These are phyloP conservation scores for Phyllopteryx taeniolatus DNA, from an alignment of 2,113 vertebrate genomes.

Conservation along the genomic window DNA sequence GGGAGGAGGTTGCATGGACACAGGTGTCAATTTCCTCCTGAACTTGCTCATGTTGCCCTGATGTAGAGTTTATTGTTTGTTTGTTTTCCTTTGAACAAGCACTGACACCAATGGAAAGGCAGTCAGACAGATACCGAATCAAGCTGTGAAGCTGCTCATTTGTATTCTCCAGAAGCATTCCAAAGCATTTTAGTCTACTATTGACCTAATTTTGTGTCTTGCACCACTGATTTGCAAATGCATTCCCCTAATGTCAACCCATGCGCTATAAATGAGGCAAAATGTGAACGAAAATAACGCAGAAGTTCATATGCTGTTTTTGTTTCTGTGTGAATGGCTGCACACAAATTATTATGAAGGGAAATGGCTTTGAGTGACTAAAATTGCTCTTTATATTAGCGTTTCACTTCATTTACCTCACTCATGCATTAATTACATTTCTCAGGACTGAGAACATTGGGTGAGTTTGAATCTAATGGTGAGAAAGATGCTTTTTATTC, in stretches of 20 bases:
- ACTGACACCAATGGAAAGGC: not conserved
- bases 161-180: slow-evolving; percentile 22
- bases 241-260: not conserved
- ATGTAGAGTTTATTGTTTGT: not conserved
- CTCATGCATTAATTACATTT: not conserved
- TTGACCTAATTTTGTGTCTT: not conserved
- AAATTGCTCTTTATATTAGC: not conserved
- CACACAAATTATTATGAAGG: not conserved
- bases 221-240: not conserved
- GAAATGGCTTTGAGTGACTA: not conserved
- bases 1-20: not conserved
- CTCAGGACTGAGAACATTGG: not conserved
- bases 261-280: not conserved
- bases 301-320: not conserved
- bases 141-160: slow-evolving; percentile 9
- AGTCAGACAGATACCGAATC: not conserved
- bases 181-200: slow-evolving; percentile 2
- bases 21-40: not conserved
- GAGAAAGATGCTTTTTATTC: not conserved
- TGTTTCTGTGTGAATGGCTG: not conserved
- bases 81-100: not conserved
- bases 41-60: not conserved
- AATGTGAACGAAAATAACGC: not conserved
- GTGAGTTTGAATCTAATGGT: not conserved
- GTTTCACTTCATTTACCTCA: not conserved